These are phyloP conservation scores for Hetaerina titia DNA, from an alignment of 2,888 invertebrate species.

Conservation along the genomic window DNA sequence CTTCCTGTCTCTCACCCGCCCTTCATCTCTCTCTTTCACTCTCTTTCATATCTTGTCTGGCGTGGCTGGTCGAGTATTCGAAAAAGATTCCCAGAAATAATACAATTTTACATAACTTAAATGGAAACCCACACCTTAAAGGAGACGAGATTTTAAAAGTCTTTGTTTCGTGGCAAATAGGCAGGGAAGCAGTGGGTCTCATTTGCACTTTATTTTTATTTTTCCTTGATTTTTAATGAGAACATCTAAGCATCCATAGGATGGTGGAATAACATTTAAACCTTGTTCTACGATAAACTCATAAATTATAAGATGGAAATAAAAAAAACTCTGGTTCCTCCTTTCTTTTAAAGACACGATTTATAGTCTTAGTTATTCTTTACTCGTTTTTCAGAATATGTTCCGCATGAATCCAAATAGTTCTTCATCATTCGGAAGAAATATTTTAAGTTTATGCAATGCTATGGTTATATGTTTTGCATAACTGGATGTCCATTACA, in stretches of 20 bases:
- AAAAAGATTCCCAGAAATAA: neutral
- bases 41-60: neutral
- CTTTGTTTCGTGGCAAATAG: conserved; percentile 14
- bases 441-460: neutral
- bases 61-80: neutral
- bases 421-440: neutral
- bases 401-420: neutral
- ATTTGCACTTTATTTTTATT: neutral
- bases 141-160: neutral
- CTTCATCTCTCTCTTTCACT: neutral
- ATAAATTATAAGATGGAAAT: conserved; percentile 4
- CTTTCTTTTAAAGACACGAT: neutral
- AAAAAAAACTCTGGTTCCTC: neutral
- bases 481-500: neutral
- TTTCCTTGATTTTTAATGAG: neutral
- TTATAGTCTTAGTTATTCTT: neutral
- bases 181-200: neutral
- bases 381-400: neutral
- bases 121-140: neutral
- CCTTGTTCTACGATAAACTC: conserved; percentile 19
- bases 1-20: too few relatives aligned
- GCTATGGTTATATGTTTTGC: neutral
- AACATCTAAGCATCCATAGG: neutral
- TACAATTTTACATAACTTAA: neutral
- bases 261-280: neutral